Base-by-base conservation (phyloP, 2,888 invertebrate genomes). In the Vannuccia rotundouncinata region DNA sequence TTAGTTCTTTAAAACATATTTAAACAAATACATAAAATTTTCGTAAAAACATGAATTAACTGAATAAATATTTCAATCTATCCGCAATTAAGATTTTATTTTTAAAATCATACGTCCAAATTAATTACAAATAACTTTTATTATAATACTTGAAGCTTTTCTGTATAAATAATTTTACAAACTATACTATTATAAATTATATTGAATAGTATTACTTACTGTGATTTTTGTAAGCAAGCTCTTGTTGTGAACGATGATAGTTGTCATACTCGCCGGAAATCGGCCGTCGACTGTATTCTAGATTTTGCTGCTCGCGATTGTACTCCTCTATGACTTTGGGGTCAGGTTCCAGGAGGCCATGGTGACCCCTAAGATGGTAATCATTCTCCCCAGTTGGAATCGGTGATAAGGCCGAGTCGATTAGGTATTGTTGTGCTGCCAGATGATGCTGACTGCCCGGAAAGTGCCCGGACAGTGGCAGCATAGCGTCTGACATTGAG, bases 241-340 rank as follows among this genome's bases (percentile, higher is more conserved):
- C 45, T 17, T 45, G 45, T 17, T 45, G 45, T 17, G 45, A 45
- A 5, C 45, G 45, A 45, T 17, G 45, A 45, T 45, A 45, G 59
- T 78, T 78, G 45, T 78, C 78, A 78, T 78, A 78, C 28, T 78
- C 78, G 10, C 78, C 78, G 1, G 78, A 78, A 5, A 78, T n/a
- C n/a, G 78, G 78, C 1, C 78, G 59, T 2, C 73, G 22, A 28
- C 29, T 22, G 5, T 45, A 45, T 17, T 45, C 45, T 10, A 45
- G 45, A 45, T 17, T 45, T 17, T 45, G 45, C 17, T 45, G 45
- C 45, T 45, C 45, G 5, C 45, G 5, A 17, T 45, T 45, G 45
- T 45, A 45, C 45, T 45, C 45, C 45, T 45, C 45, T 10, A 45
- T 45, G 45, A 45, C 45, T 17, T 45, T 45, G 45, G 45, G 45